phyloP scores from a whole-genome alignment of 2,113 vertebrate species.

The Oenanthe melanoleuca region DNA sequence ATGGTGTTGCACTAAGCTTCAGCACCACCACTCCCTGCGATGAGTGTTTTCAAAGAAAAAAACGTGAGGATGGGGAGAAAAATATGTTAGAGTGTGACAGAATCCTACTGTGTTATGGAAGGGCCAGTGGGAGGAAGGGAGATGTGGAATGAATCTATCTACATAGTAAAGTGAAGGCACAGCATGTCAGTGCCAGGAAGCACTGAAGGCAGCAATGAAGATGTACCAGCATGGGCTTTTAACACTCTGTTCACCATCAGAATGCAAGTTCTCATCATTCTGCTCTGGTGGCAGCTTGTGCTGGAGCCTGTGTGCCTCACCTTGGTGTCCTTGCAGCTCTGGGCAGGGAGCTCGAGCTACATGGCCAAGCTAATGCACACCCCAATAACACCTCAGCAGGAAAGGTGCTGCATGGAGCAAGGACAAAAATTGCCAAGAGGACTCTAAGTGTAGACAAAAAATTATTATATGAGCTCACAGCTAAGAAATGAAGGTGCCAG shows the following conservation, averaged over 20 bases:
- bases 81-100: slow-evolving; percentile 26
- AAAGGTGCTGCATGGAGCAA: neutral
- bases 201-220: neutral
- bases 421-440: neutral
- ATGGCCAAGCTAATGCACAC: neutral
- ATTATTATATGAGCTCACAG: neutral
- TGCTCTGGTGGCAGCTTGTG: neutral
- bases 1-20: slow-evolving; percentile 13
- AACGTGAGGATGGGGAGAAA: slow-evolving; percentile 15
- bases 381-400: neutral
- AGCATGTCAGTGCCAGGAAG: neutral
- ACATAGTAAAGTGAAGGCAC: neutral
- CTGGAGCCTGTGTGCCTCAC: neutral
- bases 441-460: neutral
- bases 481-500: neutral
- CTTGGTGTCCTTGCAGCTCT: neutral
- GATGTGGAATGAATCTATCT: slow-evolving; percentile 21
- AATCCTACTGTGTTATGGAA: neutral
- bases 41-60: slow-evolving; percentile 20
- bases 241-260: neutral
- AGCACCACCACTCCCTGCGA: neutral
- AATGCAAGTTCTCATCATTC: neutral
- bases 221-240: neutral
- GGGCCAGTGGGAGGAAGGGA: slow-evolving; percentile 19
- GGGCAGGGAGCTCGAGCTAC: neutral